Percentiles rank a stretch among this genome's conserved stretches.
These are phyloP conservation scores for Catamblyrhynchus diadema DNA, from an alignment of 2,797 vertebrate genomes.

Conservation along the genomic window DNA sequence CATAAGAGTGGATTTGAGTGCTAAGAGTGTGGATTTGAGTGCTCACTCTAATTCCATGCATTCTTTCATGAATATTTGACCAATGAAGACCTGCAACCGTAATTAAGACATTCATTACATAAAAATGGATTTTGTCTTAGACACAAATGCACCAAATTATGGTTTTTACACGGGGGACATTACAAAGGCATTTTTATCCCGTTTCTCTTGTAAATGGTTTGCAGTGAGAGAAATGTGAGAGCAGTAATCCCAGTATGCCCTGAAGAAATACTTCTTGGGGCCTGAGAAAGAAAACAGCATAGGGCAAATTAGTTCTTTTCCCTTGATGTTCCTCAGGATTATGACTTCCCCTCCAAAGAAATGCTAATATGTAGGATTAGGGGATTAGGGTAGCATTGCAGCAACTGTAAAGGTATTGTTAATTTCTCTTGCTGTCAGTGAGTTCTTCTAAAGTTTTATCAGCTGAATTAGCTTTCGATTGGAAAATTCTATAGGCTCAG, in stretches of 20 bases:
- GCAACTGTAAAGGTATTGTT: not conserved
- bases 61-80: not conserved
- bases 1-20: not conserved
- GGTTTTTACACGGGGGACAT: not conserved
- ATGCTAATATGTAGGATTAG: not conserved
- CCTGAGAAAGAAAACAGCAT: not conserved
- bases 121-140: not conserved
- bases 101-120: constrained; percentile 27
- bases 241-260: not conserved
- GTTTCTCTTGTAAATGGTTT: not conserved
- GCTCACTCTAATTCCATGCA: not conserved
- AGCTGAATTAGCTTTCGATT: not conserved
- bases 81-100: not conserved
- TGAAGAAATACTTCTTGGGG: not conserved
- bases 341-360: not conserved
- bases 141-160: constrained; percentile 9
- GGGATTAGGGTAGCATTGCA: not conserved
- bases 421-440: not conserved
- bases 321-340: not conserved
- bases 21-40: not conserved
- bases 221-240: not conserved
- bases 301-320: not conserved
- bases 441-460: not conserved
- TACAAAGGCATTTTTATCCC: not conserved
- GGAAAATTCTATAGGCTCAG: not conserved